These are phyloP conservation scores for Pandion haliaetus DNA, from an alignment of 2,113 vertebrate genomes.

Conservation along the genomic window DNA sequence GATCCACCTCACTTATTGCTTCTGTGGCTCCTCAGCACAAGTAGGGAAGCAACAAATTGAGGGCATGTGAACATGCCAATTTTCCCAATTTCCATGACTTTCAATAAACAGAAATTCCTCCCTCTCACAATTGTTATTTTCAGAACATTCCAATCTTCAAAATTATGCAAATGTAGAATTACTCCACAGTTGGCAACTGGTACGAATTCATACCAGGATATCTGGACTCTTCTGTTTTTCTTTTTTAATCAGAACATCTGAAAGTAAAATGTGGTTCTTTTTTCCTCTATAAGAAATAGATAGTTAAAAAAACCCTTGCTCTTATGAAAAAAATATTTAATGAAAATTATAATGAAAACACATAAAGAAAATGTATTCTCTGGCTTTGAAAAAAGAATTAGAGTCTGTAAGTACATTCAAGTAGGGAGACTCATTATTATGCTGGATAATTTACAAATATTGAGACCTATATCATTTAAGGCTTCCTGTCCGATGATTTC, in stretches of 20 bases:
- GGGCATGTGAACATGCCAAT: not conserved
- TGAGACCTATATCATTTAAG: not conserved
- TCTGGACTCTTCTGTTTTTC: not conserved
- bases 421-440: not conserved
- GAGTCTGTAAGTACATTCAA: not conserved
- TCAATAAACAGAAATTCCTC: not conserved
- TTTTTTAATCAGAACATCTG: not conserved
- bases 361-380: slow-evolving; percentile 1
- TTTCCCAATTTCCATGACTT: not conserved
- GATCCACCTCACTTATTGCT: not conserved
- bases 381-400: not conserved
- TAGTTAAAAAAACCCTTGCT: not conserved
- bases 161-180: not conserved
- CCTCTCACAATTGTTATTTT: not conserved
- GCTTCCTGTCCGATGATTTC: not conserved
- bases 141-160: not conserved
- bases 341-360: slow-evolving; percentile 14
- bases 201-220: not conserved
- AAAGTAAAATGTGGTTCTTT: not conserved
- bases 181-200: not conserved
- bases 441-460: not conserved
- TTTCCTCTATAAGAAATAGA: not conserved
- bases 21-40: not conserved
- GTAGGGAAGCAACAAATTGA: not conserved
- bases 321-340: slow-evolving; percentile 19